Conservation (phyloP, 1,140 invertebrate species). For the Drosophila orosa region DNA sequence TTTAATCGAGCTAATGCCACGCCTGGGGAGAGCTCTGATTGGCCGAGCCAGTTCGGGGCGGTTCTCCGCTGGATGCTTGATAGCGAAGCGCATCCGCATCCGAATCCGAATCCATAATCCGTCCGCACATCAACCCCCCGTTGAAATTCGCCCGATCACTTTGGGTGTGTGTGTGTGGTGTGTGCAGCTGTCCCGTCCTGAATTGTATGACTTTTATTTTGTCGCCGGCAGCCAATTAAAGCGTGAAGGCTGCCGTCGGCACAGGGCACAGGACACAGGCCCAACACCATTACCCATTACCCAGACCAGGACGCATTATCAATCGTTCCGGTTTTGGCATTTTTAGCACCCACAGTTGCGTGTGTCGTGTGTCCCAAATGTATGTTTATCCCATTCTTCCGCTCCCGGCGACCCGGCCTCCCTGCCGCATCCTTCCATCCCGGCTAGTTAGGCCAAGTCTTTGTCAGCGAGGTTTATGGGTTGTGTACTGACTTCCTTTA, state of each 20-base stretch:
- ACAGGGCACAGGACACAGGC: constrained; percentile 64
- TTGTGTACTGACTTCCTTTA: constrained; percentile 25
- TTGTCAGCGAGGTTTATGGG: constrained; percentile 75
- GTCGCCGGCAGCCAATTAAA: constrained; percentile 81
- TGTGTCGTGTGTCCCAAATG: constrained; percentile 40
- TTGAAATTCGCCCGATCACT: constrained; percentile 41
- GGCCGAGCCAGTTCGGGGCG: constrained; percentile 51
- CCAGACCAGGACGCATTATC: constrained; percentile 59
- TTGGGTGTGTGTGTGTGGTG: constrained; percentile 12
- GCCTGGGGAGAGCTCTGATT: constrained; percentile 63
- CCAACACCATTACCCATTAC: constrained; percentile 34
- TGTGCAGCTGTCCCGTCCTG: constrained; percentile 58
- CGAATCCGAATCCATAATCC: constrained; percentile 28
- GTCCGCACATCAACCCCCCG: constrained; percentile 38
- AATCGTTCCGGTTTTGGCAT: constrained; percentile 76
- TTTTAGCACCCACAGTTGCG: constrained; percentile 70
- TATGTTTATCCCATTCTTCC: constrained; percentile 57
- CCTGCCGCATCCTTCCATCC: constrained; percentile 2
- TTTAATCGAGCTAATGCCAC: constrained; percentile 67
- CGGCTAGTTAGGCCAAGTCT: constrained; percentile 71
- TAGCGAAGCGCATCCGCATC: constrained; percentile 48
- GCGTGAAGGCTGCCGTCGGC: constrained; percentile 81
- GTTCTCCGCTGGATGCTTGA: constrained; percentile 56
- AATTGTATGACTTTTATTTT: constrained; percentile 75
- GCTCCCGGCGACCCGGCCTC: background rate